phyloP scores from a whole-genome alignment of 2,888 invertebrate genomes.

The Nipponacmea schrenckii region DNA sequence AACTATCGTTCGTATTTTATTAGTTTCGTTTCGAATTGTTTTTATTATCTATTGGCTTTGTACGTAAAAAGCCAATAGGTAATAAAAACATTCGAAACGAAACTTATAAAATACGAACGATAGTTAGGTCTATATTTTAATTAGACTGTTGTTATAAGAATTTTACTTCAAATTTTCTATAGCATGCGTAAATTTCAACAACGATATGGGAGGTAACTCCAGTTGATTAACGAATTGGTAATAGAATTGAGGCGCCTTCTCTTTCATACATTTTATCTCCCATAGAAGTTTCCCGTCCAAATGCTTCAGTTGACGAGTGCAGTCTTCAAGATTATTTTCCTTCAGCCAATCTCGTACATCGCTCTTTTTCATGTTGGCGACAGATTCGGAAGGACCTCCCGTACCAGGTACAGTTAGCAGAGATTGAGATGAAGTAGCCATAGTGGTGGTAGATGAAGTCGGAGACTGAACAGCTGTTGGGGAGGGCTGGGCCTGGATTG shows the following conservation, averaged over 20 bases:
- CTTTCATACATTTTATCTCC: background rate
- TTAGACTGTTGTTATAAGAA: too few relatives aligned
- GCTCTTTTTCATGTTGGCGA: background rate
- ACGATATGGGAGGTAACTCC: too few relatives aligned
- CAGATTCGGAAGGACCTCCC: background rate
- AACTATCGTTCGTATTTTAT: too few relatives aligned
- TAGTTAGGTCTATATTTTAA: too few relatives aligned
- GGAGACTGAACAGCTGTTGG: background rate
- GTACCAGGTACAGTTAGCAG: background rate
- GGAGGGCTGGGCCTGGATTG: background rate
- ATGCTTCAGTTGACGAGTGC: background rate
- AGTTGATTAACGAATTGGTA: background rate
- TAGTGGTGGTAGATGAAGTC: background rate
- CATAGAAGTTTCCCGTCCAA: background rate
- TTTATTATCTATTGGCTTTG: too few relatives aligned
- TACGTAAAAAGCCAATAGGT: too few relatives aligned
- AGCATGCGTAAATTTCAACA: too few relatives aligned
- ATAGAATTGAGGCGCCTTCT: background rate
- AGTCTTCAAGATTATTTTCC: background rate
- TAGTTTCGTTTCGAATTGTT: too few relatives aligned
- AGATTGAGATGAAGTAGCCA: background rate
- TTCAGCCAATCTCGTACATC: background rate
- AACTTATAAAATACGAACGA: too few relatives aligned
- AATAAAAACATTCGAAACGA: too few relatives aligned
- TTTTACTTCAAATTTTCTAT: too few relatives aligned